Conservation (phyloP, 1,140 invertebrate genomes). For the Tribolium castaneum region DNA sequence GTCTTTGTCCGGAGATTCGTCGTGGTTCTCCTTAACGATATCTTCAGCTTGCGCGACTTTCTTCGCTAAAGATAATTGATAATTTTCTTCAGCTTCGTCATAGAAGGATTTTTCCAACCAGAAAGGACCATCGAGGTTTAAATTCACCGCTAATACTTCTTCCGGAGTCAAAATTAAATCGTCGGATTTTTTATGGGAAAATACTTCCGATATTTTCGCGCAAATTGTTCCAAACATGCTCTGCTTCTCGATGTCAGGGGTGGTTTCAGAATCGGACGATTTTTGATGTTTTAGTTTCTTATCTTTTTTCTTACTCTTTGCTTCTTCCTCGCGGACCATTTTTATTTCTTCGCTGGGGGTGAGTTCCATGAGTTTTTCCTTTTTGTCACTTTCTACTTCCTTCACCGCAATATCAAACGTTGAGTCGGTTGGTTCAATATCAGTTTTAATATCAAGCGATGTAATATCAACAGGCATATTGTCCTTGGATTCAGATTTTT, state of each 20-base stretch:
- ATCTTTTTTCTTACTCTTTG: constrained; percentile 41
- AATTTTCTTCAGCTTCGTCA: constrained; percentile 73
- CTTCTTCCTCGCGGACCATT: constrained; percentile 35
- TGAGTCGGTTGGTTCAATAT: background rate
- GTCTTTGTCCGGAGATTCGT: constrained; percentile 67
- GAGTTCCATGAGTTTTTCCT: constrained; percentile 30
- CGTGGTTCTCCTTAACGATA: constrained; percentile 53
- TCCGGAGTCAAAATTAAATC: constrained; percentile 31
- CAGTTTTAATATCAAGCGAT: background rate
- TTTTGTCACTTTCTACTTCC: background rate
- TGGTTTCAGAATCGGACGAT: background rate
- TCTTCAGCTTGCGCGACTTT: constrained; percentile 62
- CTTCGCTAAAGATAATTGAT: constrained; percentile 65
- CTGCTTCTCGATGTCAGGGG: constrained; percentile 41
- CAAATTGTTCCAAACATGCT: constrained; percentile 56
- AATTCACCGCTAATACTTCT: constrained; percentile 57
- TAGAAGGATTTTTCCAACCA: constrained; percentile 72
- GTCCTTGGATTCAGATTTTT: constrained; percentile 11
- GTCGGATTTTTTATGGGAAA: constrained; percentile 50
- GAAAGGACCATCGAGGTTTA: constrained; percentile 68
- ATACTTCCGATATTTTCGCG: constrained; percentile 55
- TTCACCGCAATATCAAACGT: background rate
- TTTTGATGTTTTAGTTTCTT: constrained; percentile 43
- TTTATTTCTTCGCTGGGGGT: constrained; percentile 25
- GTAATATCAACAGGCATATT: background rate